phyloP scores from a whole-genome alignment of 2,797 vertebrate genomes.

The Cichlasoma orientale region DNA sequence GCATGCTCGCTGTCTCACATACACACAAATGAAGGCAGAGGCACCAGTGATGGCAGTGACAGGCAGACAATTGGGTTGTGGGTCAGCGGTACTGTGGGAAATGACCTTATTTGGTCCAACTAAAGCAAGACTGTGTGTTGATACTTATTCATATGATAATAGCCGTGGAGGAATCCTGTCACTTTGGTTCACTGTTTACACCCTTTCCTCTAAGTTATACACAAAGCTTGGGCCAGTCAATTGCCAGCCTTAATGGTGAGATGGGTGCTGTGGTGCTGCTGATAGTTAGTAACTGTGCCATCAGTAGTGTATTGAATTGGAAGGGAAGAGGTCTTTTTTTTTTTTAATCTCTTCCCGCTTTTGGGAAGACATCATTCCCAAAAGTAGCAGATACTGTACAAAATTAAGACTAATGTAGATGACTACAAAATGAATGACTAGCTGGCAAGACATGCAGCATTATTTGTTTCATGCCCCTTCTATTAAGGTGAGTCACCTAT shows the following conservation, averaged over 20 bases:
- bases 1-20: constrained; percentile 9
- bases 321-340: constrained; percentile 17
- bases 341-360: too few relatives aligned
- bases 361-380: constrained; percentile 2
- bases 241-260: constrained; percentile 33
- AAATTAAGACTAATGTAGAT: not conserved
- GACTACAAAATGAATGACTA: not conserved
- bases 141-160: constrained; percentile 78
- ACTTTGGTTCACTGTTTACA: constrained; percentile 49
- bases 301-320: constrained; percentile 40
- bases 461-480: not conserved
- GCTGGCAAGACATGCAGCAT: not conserved
- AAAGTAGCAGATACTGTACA: not conserved
- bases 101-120: constrained; percentile 69
- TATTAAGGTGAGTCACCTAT: constrained; percentile 1
- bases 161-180: constrained; percentile 55
- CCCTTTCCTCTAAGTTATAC: constrained; percentile 38
- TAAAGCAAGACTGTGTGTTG: constrained; percentile 59
- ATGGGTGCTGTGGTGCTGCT: constrained; percentile 23
- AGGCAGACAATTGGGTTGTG: constrained; percentile 44
- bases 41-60: constrained; percentile 54
- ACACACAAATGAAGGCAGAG: constrained; percentile 44
- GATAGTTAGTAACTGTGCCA: constrained; percentile 46
- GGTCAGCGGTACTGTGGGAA: constrained; percentile 71
- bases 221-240: constrained; percentile 2